Percentiles rank a stretch among this genome's conserved stretches.
Evolutionary conservation across 1,140 invertebrate genomes (phyloP).

Genomic region (Psix sp.): DNA sequence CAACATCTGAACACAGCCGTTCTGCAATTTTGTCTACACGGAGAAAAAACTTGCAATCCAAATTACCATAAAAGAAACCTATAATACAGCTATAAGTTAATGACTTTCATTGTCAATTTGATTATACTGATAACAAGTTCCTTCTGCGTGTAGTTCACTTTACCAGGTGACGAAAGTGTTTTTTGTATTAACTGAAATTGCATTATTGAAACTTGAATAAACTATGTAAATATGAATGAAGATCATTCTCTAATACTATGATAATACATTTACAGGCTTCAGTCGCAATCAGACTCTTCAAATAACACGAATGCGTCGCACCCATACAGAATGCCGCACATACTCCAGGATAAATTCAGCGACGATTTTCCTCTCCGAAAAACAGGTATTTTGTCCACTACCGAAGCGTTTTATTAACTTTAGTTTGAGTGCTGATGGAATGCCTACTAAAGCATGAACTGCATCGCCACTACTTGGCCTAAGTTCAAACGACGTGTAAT

Average conservation of each 20-base stretch:
- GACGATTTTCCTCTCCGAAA: slow-evolving; percentile 94
- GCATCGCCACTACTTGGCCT: slow-evolving; percentile 64
- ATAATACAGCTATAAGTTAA: too few species aligned
- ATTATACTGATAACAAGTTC: too few species aligned
- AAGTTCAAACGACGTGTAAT: too few species aligned
- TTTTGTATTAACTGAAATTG: too few species aligned
- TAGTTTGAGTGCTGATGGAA: slow-evolving; percentile 67
- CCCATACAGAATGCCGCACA: slow-evolving; percentile 82
- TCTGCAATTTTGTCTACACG: too few species aligned
- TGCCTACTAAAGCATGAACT: slow-evolving; percentile 76
- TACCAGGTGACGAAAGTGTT: too few species aligned
- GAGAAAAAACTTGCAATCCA: too few species aligned
- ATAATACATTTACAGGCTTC: slow-evolving; percentile 66
- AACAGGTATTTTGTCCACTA: slow-evolving; percentile 84
- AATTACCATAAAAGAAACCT: too few species aligned
- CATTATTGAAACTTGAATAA: too few species aligned
- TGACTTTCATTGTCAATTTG: too few species aligned
- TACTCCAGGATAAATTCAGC: slow-evolving; percentile 77
- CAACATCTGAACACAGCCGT: too few species aligned
- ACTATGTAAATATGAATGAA: background rate
- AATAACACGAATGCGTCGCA: slow-evolving; percentile 79
- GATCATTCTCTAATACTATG: background rate
- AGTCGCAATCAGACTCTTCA: slow-evolving; percentile 72
- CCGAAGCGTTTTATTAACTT: slow-evolving; percentile 32
- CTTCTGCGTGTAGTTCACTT: too few species aligned